Evolutionary conservation across 2,113 vertebrate species (phyloP).

Genomic region (Microtus richardsoni): DNA sequence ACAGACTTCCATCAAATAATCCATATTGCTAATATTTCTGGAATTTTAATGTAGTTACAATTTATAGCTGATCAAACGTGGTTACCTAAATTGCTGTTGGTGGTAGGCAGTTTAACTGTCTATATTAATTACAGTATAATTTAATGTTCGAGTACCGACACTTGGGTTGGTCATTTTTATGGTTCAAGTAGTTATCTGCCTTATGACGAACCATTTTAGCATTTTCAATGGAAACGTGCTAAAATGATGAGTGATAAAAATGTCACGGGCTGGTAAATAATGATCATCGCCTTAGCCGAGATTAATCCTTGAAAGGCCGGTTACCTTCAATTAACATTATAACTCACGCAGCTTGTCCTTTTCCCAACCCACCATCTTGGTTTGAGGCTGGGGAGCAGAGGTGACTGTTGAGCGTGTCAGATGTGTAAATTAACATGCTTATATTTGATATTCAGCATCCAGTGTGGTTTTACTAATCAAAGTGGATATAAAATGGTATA

Average conservation of each 20-base stretch:
- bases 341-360: conserved; percentile 83
- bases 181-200: conserved; percentile 89
- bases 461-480: conserved; percentile 34
- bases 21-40: conserved; percentile 98
- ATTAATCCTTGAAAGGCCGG: conserved; percentile 90
- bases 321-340: conserved; percentile 92
- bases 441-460: not conserved
- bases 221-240: conserved; percentile 89
- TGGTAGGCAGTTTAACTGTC: conserved; percentile 99
- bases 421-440: conserved; percentile 14
- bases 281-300: conserved; percentile 90
- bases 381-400: too few species aligned
- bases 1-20: conserved; percentile 95
- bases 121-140: conserved; percentile 99
- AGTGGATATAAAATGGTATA: not conserved
- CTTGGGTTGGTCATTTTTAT: conserved; percentile 91
- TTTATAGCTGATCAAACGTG: conserved; percentile 99
- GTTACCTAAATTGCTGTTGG: conserved; percentile 99
- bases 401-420: conserved; percentile 46
- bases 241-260: conserved; percentile 93
- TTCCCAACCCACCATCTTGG: conserved; percentile 72
- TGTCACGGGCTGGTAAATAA: conserved; percentile 90
- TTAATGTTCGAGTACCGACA: conserved; percentile 93
- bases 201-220: conserved; percentile 93
- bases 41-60: conserved; percentile 97